Evolutionary conservation across 2,113 vertebrate genomes (phyloP), one percentile per base, ranked within the genome.

Genomic region (Triplophysa dalaica): DNA sequence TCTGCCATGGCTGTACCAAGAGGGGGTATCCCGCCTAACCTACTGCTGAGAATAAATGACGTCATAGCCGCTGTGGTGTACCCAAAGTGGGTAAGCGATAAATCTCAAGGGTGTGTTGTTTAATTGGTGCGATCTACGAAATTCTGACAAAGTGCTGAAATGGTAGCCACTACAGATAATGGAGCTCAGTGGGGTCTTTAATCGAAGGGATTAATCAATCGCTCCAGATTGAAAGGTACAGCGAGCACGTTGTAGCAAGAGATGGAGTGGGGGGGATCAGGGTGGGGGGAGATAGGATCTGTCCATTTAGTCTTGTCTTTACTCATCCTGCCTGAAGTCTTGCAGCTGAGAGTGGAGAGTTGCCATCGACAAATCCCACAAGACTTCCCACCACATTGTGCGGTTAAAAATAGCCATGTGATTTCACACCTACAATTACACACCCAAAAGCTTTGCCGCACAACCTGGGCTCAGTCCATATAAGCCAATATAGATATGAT

Each of bases 121-220:
- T 81, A 84, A 84, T 65, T 19, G 41, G 65, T 62, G 80, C 68
- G 6, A 26, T 76, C 61, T 76, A 65, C 62, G 13, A 54, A 65
- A 65, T 79, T 54, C 76, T 50, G 22, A 13, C 24, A 9, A 75
- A 73, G 61, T 63, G 58, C 17, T 64, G 21, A 67, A 72, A 67
- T 78, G 48, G 54, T 24, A 73, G 21, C 45, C 45, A 19, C 61
- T 72, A 76, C 60, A 72, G 65, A 58, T 70, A 76, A 79, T 79
- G 61, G 78, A 61, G 69, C 66, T 45, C 62, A n/a, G 0, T 9
- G 65, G 21, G 61, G 60, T 65, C 70, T 85, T 79, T 82, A 79
- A 78, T 82, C 75, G 75, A 79, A 70, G 65, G 50, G 66, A 77
- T 82, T 79, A 82, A 85, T 85, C 77, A 77, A 79, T 82, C 56